Evolutionary conservation across 2,113 vertebrate genomes (phyloP).

Genomic region (Phyllopteryx taeniolatus): DNA sequence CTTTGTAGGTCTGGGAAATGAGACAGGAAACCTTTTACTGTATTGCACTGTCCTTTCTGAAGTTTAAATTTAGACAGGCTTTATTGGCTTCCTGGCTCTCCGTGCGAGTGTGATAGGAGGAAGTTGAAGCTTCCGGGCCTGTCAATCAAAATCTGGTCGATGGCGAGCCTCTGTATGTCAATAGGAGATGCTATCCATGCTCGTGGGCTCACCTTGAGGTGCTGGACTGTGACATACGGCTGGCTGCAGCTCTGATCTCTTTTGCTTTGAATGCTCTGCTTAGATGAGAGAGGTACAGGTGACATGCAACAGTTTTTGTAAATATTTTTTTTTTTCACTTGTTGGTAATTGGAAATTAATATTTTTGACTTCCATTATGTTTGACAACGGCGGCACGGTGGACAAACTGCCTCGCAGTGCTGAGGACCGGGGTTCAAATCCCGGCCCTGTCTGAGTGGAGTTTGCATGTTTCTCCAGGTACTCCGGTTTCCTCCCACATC

Average conservation of each 20-base stretch:
- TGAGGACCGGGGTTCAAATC: no score
- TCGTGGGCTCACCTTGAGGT: constrained; percentile 49
- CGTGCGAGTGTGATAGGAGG: constrained; percentile 45
- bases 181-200: constrained; percentile 59
- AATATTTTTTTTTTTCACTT: background rate
- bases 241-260: constrained; percentile 13
- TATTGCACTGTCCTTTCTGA: constrained; percentile 37
- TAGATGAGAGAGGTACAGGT: background rate
- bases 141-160: constrained; percentile 59
- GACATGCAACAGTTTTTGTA: background rate
- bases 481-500: no score
- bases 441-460: no score
- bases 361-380: background rate
- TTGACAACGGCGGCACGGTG: background rate
- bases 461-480: no score
- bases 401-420: no score
- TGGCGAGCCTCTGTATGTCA: constrained; percentile 56
- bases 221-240: constrained; percentile 31
- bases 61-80: constrained; percentile 54
- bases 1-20: constrained; percentile 30
- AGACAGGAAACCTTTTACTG: constrained; percentile 13
- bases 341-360: background rate
- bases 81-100: constrained; percentile 50
- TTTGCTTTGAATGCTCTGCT: constrained; percentile 6
- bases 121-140: constrained; percentile 48